These are phyloP conservation scores for Phenganax subtilis DNA, from an alignment of 92 coral and sea anemone genomes.

Conservation along the genomic window DNA sequence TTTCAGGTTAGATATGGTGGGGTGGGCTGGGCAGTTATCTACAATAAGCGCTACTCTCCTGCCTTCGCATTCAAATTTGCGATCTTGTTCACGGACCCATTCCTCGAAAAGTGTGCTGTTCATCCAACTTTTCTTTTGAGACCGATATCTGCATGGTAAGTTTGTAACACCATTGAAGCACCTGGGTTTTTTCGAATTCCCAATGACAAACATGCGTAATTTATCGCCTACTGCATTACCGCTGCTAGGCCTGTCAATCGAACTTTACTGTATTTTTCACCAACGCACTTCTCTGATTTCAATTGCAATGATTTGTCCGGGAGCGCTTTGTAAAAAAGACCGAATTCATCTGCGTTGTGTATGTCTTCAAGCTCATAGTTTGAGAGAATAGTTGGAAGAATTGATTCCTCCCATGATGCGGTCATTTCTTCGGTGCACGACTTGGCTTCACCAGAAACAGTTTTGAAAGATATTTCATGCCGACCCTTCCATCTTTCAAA, in stretches of 20 bases:
- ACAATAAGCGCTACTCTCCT: conserved; percentile 49
- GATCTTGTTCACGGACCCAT: conserved; percentile 57
- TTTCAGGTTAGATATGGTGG: conserved; percentile 33
- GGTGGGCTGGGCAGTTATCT: conserved; percentile 59
- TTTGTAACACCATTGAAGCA: conserved; percentile 45
- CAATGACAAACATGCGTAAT: conserved; percentile 54
- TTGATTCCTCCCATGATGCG: conserved; percentile 50
- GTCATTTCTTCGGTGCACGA: conserved; percentile 49
- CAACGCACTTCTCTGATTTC: conserved; percentile 41
- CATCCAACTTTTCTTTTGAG: conserved; percentile 55
- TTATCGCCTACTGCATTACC: conserved; percentile 59
- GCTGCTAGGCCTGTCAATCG: conserved; percentile 54
- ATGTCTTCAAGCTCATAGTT: conserved; percentile 56
- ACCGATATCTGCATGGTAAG: conserved; percentile 53
- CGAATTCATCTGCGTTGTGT: conserved; percentile 57
- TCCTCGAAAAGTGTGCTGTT: conserved; percentile 52
- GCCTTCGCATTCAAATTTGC: conserved; percentile 49
- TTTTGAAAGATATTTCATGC: conserved; percentile 52
- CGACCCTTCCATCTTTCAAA: conserved; percentile 54
- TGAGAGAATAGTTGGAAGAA: conserved; percentile 49
- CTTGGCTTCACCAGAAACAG: conserved; percentile 52
- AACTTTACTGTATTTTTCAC: conserved; percentile 54
- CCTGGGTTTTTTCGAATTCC: conserved; percentile 43
- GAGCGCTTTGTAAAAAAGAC: conserved; percentile 56
- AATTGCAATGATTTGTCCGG: conserved; percentile 41